Evolutionary conservation across 2,888 invertebrate species (phyloP).

Genomic region (Hyppa rectilinea): DNA sequence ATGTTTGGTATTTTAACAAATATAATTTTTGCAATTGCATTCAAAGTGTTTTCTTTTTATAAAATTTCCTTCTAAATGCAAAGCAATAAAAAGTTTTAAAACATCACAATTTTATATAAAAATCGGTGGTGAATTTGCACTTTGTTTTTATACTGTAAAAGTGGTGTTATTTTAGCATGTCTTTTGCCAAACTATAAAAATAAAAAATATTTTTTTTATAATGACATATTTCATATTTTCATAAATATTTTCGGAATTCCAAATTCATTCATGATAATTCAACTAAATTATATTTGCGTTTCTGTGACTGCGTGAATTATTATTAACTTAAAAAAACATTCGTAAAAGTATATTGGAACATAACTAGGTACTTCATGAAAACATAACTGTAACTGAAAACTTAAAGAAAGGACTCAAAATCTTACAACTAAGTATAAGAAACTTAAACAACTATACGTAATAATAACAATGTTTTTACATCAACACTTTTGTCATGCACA

Average conservation of each 20-base stretch:
- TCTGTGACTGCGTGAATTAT: neutral
- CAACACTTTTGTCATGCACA: constrained; percentile 48
- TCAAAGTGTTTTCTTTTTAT: neutral
- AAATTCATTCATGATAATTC: neutral
- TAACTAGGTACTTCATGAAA: constrained; percentile 28
- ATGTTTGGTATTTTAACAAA: constrained; percentile 10
- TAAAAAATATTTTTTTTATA: constrained; percentile 6
- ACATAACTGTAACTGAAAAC: constrained; percentile 45
- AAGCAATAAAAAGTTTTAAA: neutral
- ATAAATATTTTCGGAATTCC: neutral
- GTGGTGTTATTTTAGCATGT: constrained; percentile 10
- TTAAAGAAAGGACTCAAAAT: constrained; percentile 41
- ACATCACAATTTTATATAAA: constrained; percentile 19
- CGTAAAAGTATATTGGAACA: constrained; percentile 15
- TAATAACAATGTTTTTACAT: constrained; percentile 47
- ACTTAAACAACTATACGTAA: constrained; percentile 48
- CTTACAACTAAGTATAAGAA: constrained; percentile 46
- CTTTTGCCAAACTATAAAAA: constrained; percentile 41
- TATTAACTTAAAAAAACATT: constrained; percentile 25
- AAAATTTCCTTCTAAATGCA: constrained; percentile 13
- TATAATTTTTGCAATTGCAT: neutral
- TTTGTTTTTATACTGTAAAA: neutral
- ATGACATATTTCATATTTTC: neutral
- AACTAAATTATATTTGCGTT: constrained; percentile 12
- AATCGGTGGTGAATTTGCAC: constrained; percentile 22